Conservation (phyloP, 2,797 vertebrate genomes). For the Sebastolobus alascanus region DNA sequence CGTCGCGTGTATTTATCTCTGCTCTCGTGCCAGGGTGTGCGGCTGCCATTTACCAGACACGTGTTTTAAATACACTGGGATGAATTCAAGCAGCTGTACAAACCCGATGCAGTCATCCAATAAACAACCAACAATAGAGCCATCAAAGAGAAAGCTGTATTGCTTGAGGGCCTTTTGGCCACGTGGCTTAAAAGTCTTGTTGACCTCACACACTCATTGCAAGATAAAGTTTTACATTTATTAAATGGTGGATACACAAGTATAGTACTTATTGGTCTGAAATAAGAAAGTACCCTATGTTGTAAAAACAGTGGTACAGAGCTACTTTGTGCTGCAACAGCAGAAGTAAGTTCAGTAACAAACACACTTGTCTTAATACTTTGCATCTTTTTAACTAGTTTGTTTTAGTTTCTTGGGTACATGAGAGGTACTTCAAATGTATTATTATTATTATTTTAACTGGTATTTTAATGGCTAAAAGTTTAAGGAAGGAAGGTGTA, state of each 20-base stretch:
- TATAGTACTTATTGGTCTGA: background rate
- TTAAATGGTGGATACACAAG: background rate
- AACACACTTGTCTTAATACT: background rate
- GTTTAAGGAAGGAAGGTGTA: background rate
- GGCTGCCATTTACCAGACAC: background rate
- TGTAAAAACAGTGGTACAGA: background rate
- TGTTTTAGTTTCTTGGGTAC: background rate
- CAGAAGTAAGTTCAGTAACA: background rate
- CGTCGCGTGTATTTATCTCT: background rate
- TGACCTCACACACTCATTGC: background rate
- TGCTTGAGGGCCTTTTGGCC: background rate
- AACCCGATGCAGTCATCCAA: background rate
- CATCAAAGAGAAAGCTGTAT: background rate
- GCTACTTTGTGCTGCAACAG: background rate
- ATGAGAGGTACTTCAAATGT: background rate
- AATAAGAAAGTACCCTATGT: background rate
- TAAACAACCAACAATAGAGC: background rate
- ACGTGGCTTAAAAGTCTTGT: background rate
- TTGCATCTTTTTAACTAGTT: background rate
- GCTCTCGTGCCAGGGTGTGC: background rate
- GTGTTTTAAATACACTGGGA: background rate
- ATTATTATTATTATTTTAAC: background rate
- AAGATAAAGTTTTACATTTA: background rate
- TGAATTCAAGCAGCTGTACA: background rate
- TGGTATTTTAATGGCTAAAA: background rate